Percentiles rank a stretch among this genome's conserved stretches.
Evolutionary conservation across 2,888 invertebrate species (phyloP).

Genomic region (Megaustenia siamemsis): DNA sequence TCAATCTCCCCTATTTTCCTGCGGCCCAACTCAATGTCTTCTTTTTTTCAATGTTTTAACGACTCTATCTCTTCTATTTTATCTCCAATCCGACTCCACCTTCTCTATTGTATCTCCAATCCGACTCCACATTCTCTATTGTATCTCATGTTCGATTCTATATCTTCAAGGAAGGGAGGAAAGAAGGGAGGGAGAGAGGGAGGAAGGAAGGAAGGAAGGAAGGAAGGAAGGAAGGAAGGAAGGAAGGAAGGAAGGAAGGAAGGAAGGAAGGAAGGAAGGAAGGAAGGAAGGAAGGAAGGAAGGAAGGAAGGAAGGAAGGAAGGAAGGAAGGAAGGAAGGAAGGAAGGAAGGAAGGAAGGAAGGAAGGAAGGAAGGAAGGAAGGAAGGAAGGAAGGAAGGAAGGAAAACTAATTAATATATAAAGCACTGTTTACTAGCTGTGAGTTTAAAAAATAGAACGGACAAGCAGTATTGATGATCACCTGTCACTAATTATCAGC

Average conservation of each 20-base stretch:
- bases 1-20: background rate
- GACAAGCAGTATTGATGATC: no score
- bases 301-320: background rate
- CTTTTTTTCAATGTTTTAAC: background rate
- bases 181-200: slow-evolving; percentile 18
- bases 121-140: no score
- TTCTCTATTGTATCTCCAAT: slow-evolving; percentile 54
- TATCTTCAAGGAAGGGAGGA: slow-evolving; percentile 3
- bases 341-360: no score
- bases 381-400: background rate
- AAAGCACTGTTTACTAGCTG: no score
- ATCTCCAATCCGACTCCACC: slow-evolving; percentile 36
- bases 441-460: no score
- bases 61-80: slow-evolving; percentile 49
- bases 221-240: background rate
- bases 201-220: slow-evolving; percentile 17
- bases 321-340: no score
- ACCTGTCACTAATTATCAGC: no score
- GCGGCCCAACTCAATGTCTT: background rate
- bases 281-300: background rate
- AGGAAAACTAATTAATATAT: no score
- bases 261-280: slow-evolving; percentile 15
- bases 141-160: no score
- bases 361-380: no score
- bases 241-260: slow-evolving; percentile 1